Conservation (phyloP, 1,140 invertebrate genomes). For the Apis dorsata region DNA sequence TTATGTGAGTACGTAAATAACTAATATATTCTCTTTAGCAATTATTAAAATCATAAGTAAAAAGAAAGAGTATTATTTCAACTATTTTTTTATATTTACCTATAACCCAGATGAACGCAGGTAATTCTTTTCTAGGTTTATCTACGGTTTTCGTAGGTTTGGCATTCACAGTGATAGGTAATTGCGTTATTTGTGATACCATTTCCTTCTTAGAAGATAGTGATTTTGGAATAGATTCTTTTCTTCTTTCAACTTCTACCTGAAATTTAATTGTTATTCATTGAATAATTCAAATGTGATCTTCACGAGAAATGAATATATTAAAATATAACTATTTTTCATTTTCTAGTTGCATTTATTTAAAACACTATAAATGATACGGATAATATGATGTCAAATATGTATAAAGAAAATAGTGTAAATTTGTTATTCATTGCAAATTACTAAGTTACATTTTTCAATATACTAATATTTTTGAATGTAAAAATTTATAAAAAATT, state of each 20-base stretch:
- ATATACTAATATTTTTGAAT: no score
- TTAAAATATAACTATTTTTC: neutral
- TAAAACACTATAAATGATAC: no score
- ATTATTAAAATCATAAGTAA: no score
- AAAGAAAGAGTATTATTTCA: no score
- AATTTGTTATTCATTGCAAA: no score
- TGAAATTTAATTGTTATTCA: slow-evolving; percentile 1
- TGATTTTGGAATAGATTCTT: slow-evolving; percentile 57
- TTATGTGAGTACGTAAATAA: no score
- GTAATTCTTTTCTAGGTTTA: slow-evolving; percentile 77
- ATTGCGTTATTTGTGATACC: slow-evolving; percentile 24
- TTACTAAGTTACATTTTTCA: no score
- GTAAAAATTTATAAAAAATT: no score
- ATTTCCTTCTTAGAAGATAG: slow-evolving; percentile 50
- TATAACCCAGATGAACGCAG: slow-evolving; percentile 89
- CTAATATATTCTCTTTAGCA: no score
- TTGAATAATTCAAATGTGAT: neutral
- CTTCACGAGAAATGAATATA: neutral
- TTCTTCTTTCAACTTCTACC: slow-evolving; percentile 72
- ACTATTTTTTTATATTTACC: slow-evolving; percentile 72
- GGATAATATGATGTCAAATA: no score
- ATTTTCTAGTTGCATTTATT: no score
- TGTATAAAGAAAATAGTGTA: no score
- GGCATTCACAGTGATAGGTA: slow-evolving; percentile 49
- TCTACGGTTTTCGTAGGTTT: slow-evolving; percentile 69